Conservation (phyloP, 92 coral and sea anemone species). For the Porites rus region DNA sequence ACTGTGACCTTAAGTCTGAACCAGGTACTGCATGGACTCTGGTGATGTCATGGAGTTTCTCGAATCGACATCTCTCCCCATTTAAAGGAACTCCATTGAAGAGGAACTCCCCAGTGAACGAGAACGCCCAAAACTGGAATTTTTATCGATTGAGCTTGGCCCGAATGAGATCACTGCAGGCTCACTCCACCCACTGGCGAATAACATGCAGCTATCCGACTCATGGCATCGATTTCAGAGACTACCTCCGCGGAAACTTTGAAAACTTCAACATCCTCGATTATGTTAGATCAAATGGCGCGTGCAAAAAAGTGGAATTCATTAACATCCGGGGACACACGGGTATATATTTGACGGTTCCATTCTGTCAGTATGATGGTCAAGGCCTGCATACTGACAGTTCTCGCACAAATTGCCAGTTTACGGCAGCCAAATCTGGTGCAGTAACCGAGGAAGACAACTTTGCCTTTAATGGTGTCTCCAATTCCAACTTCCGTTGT, state of each 20-base stretch:
- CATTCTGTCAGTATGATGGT: too few relatives aligned
- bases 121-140: not conserved
- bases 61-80: too few relatives aligned
- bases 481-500: not conserved
- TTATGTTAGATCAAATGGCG: too few relatives aligned
- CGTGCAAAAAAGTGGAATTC: conserved; percentile 14
- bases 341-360: not conserved
- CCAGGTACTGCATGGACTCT: conserved; percentile 1
- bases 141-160: not conserved
- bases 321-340: conserved; percentile 30
- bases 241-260: conserved; percentile 16
- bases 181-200: conserved; percentile 24
- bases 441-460: too few relatives aligned
- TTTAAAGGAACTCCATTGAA: too few relatives aligned
- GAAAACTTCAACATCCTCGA: not conserved
- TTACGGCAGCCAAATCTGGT: too few relatives aligned
- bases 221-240: conserved; percentile 9
- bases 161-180: not conserved
- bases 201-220: not conserved
- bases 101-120: too few relatives aligned
- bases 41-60: not conserved
- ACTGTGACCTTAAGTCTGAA: conserved; percentile 1
- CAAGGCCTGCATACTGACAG: too few relatives aligned
- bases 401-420: too few relatives aligned
- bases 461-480: too few relatives aligned